Conservation (phyloP, 2,888 invertebrate genomes). For the Chrysomela aeneicollis region DNA sequence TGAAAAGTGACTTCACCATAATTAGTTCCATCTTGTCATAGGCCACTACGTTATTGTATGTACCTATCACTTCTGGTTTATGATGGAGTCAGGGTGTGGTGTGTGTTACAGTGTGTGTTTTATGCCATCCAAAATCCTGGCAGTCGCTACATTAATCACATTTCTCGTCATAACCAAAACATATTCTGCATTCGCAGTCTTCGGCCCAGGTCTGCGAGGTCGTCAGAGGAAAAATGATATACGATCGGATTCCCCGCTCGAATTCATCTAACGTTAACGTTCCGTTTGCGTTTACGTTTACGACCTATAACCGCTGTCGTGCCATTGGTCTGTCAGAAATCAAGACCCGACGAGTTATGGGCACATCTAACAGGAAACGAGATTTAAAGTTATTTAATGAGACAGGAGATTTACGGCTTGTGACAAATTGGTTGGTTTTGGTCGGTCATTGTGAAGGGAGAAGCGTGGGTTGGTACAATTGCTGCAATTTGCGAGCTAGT, state of each 20-base stretch:
- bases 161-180: not conserved
- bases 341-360: slow-evolving; percentile 15
- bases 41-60: too few species aligned
- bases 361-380: slow-evolving; percentile 32
- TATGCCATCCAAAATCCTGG: too few species aligned
- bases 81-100: too few species aligned
- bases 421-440: slow-evolving; percentile 29
- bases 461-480: not conserved
- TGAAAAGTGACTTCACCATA: too few species aligned
- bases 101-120: too few species aligned
- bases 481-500: not conserved
- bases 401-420: slow-evolving; percentile 29
- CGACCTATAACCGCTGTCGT: slow-evolving; percentile 2
- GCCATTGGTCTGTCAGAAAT: slow-evolving; percentile 20
- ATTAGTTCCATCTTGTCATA: too few species aligned
- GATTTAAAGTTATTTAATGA: slow-evolving; percentile 35
- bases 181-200: not conserved
- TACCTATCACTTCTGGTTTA: too few species aligned
- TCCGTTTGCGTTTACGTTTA: slow-evolving; percentile 11
- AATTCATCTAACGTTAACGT: slow-evolving; percentile 17
- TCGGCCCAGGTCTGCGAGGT: not conserved
- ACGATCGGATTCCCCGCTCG: not conserved
- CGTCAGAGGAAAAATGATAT: slow-evolving; percentile 8
- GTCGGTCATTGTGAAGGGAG: slow-evolving; percentile 15
- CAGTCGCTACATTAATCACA: not conserved